These are phyloP conservation scores for Accipiter virgatus DNA, from an alignment of 2,113 vertebrate genomes.

Conservation along the genomic window DNA sequence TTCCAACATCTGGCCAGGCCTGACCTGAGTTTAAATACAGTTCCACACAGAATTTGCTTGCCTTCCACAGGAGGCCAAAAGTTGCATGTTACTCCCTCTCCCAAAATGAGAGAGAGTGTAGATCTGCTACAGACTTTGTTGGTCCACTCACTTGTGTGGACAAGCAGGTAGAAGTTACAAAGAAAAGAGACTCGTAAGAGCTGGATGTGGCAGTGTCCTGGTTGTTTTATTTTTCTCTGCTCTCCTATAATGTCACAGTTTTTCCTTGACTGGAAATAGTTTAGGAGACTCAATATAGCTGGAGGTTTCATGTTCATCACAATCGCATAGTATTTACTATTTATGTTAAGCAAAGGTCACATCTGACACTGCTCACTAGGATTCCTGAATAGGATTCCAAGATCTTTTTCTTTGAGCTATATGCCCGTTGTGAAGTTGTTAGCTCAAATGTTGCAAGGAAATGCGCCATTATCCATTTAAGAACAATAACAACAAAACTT, in stretches of 20 bases:
- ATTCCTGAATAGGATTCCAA: not conserved
- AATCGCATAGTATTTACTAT: not conserved
- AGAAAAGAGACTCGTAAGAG: not conserved
- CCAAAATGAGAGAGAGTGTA: not conserved
- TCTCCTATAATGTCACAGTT: not conserved
- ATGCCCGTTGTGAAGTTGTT: not conserved
- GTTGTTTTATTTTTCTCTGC: not conserved
- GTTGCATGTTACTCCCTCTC: not conserved
- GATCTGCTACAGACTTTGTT: not conserved
- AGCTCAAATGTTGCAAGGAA: not conserved
- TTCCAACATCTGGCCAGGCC: not conserved
- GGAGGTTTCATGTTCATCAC: not conserved
- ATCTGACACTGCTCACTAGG: not conserved
- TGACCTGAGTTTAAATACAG: not conserved
- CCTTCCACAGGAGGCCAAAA: not conserved
- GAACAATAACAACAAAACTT: not conserved
- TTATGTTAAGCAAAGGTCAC: not conserved
- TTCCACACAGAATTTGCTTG: not conserved
- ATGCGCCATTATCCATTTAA: not conserved
- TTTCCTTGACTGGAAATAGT: not conserved
- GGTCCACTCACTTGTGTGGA: not conserved
- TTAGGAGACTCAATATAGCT: not conserved
- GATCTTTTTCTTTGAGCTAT: not conserved
- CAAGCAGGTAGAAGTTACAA: not conserved
- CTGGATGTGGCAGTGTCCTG: accelerated